Conservation (phyloP, 2,113 vertebrate genomes). For the Platysteira castanea region DNA sequence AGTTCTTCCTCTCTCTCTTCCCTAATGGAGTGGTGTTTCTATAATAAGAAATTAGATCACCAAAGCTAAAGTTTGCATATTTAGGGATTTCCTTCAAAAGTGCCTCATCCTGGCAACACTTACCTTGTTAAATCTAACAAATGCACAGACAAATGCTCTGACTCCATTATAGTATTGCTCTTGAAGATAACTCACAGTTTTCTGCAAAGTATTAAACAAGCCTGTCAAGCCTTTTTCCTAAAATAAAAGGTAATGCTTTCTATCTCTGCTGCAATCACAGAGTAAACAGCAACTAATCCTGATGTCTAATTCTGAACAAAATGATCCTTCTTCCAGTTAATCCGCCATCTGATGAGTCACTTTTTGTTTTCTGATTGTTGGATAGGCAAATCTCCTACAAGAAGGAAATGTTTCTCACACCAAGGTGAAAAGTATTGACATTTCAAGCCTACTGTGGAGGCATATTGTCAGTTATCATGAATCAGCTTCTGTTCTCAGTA, state of each 20-base stretch:
- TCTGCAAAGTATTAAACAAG: background rate
- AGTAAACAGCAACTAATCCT: background rate
- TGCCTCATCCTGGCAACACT: background rate
- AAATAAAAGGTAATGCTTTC: background rate
- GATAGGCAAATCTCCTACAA: background rate
- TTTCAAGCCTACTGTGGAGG: background rate
- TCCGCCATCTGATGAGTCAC: background rate
- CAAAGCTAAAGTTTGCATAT: background rate
- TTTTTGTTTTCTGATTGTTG: background rate
- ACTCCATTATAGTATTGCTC: background rate
- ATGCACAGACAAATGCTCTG: background rate
- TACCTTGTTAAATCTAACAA: background rate
- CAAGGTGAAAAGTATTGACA: conserved; percentile 18
- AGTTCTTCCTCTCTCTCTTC: background rate
- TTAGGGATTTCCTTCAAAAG: background rate
- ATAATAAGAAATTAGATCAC: background rate
- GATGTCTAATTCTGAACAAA: background rate
- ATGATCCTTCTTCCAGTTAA: background rate
- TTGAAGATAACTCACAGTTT: background rate
- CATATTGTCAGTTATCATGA: background rate
- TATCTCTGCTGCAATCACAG: background rate
- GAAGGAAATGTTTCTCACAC: background rate
- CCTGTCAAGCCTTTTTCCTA: background rate
- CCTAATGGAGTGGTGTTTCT: background rate
- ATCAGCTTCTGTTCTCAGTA: background rate